Percentiles rank a stretch among this genome's conserved stretches.
Evolutionary conservation across 1,140 invertebrate species (phyloP).

Genomic region (Megathymus violae): DNA sequence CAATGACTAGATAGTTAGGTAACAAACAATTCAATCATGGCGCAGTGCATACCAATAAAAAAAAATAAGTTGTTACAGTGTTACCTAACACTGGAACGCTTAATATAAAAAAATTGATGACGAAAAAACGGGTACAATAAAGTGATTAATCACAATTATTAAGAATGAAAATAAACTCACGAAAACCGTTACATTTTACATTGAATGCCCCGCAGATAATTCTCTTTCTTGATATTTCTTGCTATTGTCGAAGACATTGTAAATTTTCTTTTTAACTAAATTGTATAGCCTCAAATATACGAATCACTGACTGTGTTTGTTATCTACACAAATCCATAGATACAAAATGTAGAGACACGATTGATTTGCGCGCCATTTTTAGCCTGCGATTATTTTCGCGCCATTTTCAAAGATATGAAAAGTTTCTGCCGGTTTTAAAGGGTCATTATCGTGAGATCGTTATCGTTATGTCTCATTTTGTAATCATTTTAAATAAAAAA

Average conservation of each 20-base stretch:
- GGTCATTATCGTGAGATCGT: neutral
- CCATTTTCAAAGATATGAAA: slow-evolving; percentile 7
- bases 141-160: too few relatives aligned
- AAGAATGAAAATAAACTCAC: neutral
- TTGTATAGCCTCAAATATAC: neutral
- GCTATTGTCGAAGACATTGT: neutral
- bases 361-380: slow-evolving; percentile 13
- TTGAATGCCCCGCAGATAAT: neutral
- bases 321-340: slow-evolving; percentile 10
- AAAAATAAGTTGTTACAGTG: too few relatives aligned
- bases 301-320: slow-evolving; percentile 10
- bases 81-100: too few relatives aligned
- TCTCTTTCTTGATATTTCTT: neutral
- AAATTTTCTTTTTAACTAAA: neutral
- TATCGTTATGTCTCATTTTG: slow-evolving; percentile 1
- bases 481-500: too few relatives aligned
- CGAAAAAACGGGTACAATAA: too few relatives aligned
- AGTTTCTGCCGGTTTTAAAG: neutral
- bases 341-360: slow-evolving; percentile 6
- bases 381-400: slow-evolving; percentile 12
- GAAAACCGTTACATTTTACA: neutral
- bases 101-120: too few relatives aligned
- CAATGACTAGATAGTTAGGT: too few relatives aligned
- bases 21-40: too few relatives aligned
- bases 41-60: too few relatives aligned